phyloP scores from a whole-genome alignment of 2,888 invertebrate genomes.

The Andrena minutula region DNA sequence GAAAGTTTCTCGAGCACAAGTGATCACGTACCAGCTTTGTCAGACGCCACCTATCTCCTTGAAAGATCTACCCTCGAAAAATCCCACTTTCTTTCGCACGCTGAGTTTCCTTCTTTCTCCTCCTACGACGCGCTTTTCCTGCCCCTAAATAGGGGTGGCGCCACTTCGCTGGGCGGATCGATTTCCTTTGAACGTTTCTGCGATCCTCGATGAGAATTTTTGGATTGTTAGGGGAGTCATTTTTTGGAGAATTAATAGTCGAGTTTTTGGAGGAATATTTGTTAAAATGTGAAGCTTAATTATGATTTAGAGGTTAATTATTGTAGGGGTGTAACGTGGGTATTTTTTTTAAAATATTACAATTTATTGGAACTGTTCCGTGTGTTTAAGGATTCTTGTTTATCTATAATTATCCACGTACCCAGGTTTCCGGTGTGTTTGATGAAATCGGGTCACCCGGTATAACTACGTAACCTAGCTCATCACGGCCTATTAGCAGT shows the following conservation, averaged over 20 bases:
- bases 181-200: background rate
- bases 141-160: background rate
- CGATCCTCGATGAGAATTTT: conserved; percentile 1
- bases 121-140: background rate
- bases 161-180: background rate
- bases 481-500: conserved; percentile 55
- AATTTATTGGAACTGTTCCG: background rate
- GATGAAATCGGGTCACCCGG: conserved; percentile 49
- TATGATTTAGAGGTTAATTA: no score
- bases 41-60: conserved; percentile 73
- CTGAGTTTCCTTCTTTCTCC: background rate
- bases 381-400: conserved; percentile 24
- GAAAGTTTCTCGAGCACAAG: conserved; percentile 68
- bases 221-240: background rate
- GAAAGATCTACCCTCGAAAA: conserved; percentile 75
- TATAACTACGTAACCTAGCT: conserved; percentile 51
- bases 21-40: conserved; percentile 78
- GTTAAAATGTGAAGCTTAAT: no score
- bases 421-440: conserved; percentile 27
- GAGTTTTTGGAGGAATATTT: no score
- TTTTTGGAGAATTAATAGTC: background rate
- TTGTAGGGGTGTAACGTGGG: background rate
- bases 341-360: background rate
- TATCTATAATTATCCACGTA: conserved; percentile 18
- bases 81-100: conserved; percentile 52